A percentile compares a stretch with the other conserved stretches of the same genome.
phyloP scores from a whole-genome alignment of 2,797 vertebrate genomes.

The Falco peregrinus region DNA sequence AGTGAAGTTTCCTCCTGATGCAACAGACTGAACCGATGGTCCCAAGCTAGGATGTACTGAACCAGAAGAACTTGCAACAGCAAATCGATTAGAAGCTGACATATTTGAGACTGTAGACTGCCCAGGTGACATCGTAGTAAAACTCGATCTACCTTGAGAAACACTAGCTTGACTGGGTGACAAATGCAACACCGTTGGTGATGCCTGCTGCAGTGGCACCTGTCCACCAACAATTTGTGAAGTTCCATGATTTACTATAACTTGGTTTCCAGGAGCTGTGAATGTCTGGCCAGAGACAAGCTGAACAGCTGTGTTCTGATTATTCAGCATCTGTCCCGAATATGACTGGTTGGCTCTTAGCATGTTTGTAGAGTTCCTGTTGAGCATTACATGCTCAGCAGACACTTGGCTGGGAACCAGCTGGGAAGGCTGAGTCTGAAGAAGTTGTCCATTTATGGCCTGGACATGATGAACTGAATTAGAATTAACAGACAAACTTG shows the following conservation, averaged over 20 bases:
- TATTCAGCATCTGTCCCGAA: slow-evolving; percentile 85
- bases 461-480: slow-evolving; percentile 88
- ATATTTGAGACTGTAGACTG: slow-evolving; percentile 80
- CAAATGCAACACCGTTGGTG: slow-evolving; percentile 83
- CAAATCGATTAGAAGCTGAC: slow-evolving; percentile 81
- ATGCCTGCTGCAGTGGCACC: slow-evolving; percentile 80
- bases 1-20: slow-evolving; percentile 72
- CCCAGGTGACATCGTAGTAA: slow-evolving; percentile 66
- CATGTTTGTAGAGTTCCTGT: slow-evolving; percentile 79
- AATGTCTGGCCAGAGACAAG: slow-evolving; percentile 92
- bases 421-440: slow-evolving; percentile 83
- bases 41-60: slow-evolving; percentile 72
- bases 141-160: slow-evolving; percentile 79
- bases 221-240: slow-evolving; percentile 84
- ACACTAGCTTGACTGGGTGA: slow-evolving; percentile 81
- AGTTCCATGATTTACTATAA: slow-evolving; percentile 90
- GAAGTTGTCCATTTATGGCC: slow-evolving; percentile 85
- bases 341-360: slow-evolving; percentile 84
- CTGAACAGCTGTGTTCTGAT: slow-evolving; percentile 89
- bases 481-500: slow-evolving; percentile 86
- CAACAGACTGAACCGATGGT: slow-evolving; percentile 73
- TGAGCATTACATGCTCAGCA: slow-evolving; percentile 81
- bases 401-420: slow-evolving; percentile 78
- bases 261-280: slow-evolving; percentile 83
- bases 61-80: slow-evolving; percentile 84